A percentile compares a stretch with the other conserved stretches of the same genome.
phyloP scores from a whole-genome alignment of 2,888 invertebrate genomes.

The Peribatodes rhomboidaria region DNA sequence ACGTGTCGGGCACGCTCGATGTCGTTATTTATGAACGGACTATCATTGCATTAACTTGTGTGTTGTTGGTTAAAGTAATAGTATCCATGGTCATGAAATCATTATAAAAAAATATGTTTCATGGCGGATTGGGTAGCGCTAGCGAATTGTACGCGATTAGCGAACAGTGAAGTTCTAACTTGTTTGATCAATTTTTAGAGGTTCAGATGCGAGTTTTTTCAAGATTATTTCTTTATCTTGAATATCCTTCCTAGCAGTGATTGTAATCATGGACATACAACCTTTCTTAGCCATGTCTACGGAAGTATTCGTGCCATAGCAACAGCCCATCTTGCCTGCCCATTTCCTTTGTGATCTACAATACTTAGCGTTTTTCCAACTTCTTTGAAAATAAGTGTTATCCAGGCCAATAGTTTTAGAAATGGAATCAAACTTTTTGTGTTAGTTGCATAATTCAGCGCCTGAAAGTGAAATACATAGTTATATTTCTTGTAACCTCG shows the following conservation, averaged over 20 bases:
- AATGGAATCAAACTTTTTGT: constrained; percentile 27
- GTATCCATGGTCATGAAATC: too few relatives aligned
- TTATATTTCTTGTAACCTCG: constrained; percentile 61
- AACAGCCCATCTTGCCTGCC: constrained; percentile 66
- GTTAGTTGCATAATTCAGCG: constrained; percentile 28
- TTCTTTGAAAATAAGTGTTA: constrained; percentile 38
- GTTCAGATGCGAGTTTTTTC: constrained; percentile 10
- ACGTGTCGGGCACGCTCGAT: too few relatives aligned
- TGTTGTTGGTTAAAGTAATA: too few relatives aligned
- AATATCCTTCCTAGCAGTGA: constrained; percentile 20
- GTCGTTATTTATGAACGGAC: too few relatives aligned
- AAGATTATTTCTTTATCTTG: constrained; percentile 12
- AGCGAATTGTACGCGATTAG: constrained; percentile 19
- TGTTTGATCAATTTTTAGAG: constrained; percentile 14
- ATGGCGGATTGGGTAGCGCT: constrained; percentile 37
- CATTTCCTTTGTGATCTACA: constrained; percentile 83
- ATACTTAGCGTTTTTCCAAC: constrained; percentile 57
- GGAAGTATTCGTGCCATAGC: constrained; percentile 65
- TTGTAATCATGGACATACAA: constrained; percentile 28
- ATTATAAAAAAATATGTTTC: too few relatives aligned
- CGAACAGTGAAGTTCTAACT: constrained; percentile 18
- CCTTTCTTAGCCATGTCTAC: constrained; percentile 33
- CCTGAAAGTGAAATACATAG: constrained; percentile 36
- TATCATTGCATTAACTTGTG: too few relatives aligned
- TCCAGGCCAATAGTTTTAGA: constrained; percentile 21